Evolutionary conservation across 2,888 invertebrate genomes (phyloP), one percentile per base, ranked within the genome.

Genomic region (Stenichneumon culpator): DNA sequence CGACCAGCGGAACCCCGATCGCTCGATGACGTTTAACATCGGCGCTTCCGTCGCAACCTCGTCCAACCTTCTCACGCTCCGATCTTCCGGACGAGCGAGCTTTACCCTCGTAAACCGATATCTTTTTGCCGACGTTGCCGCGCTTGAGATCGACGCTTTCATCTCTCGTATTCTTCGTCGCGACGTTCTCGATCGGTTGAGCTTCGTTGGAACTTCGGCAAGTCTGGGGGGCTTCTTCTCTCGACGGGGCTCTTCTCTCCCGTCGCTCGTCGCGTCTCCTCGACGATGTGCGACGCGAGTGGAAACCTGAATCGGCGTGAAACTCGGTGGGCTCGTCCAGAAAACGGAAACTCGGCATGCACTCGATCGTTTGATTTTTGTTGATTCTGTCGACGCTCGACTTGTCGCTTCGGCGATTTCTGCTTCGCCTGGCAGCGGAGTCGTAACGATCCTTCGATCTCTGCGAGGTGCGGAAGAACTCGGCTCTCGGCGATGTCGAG

Each of bases 1-100:
- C 94, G 0, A 94, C 92, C 11, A 94, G 79, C 0, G 94, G 94
- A 3, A 94, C 93, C 0, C 94, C 94, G 16, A 93, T 90, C 0
- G 88, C 86, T 28, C 90, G 87, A 44, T 87, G 89, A 63, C 88
- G 90, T 5, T 81, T 89, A 3, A n/a, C 86, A 54, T 78, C 86
- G 83, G 32, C 63, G 67, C 6, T 70, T 60, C 22, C 44, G 14
- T 25, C 7, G 75, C 79, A 7, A 4, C 50, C 36, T 36, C 75
- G 9, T 32, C 28, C 54, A 14, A 19, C 14, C 19, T 47, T 39
- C 14, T 52, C 47, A 14, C 19, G 36, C 47, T 78, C 68, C 25
- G 81, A 83, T 52, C 83, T 78, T 19, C 68, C 32, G 0, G 82
- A 83, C 36, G 67, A 54, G n/a, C 83, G 74, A 0, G 87, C 86